Conservation (phyloP, 2,797 vertebrate species). For the Sciaenops ocellatus region DNA sequence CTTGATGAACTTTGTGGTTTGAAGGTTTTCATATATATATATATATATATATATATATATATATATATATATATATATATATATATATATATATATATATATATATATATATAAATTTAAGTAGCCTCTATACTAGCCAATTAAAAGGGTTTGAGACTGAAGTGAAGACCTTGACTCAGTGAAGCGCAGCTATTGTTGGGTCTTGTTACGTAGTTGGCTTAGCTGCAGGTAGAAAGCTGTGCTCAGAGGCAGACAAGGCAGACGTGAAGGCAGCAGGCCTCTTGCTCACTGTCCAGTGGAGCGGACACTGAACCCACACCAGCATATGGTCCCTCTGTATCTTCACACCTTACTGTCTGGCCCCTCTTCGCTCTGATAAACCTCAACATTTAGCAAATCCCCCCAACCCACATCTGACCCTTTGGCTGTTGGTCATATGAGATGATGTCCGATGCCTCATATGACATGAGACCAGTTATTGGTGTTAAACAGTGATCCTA, state of each 20-base stretch:
- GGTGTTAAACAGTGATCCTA: conserved; percentile 2
- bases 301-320: conserved; percentile 65
- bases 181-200: neutral
- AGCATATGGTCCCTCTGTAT: conserved; percentile 85
- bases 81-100: no score
- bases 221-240: conserved; percentile 28
- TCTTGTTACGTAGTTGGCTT: conserved; percentile 18
- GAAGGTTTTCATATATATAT: no score
- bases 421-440: conserved; percentile 48
- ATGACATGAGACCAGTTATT: conserved; percentile 14
- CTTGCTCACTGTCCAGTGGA: conserved; percentile 72
- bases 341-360: conserved; percentile 81
- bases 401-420: conserved; percentile 59
- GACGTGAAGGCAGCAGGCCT: conserved; percentile 82
- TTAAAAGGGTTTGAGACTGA: neutral
- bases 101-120: neutral
- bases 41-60: no score
- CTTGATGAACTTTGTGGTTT: neutral
- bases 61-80: no score
- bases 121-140: neutral
- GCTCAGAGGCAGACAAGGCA: conserved; percentile 68
- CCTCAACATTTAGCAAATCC: conserved; percentile 69
- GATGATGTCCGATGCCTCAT: conserved; percentile 20
- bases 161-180: neutral
- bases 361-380: conserved; percentile 79